Percentiles rank a stretch among this genome's conserved stretches.
phyloP scores from a whole-genome alignment of 2,797 vertebrate species.

The Rhynchotus rufescens region DNA sequence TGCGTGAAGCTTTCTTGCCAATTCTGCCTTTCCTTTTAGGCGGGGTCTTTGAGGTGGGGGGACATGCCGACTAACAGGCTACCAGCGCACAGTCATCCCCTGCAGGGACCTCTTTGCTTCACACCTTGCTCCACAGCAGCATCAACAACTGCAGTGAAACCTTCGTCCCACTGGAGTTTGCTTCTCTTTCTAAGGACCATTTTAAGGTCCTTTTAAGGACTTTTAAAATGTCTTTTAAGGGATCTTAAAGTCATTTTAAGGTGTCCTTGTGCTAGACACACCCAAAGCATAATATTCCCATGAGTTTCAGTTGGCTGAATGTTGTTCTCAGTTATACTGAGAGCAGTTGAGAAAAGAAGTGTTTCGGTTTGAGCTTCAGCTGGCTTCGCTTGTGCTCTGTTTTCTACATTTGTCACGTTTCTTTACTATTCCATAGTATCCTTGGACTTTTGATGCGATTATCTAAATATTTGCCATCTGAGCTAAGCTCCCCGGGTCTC shows the following conservation, averaged over 20 bases:
- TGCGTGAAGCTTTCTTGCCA: neutral
- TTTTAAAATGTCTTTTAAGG: neutral
- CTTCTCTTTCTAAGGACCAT: neutral
- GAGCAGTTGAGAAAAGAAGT: neutral
- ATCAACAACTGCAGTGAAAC: neutral
- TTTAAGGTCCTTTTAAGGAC: neutral
- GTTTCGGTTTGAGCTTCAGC: neutral
- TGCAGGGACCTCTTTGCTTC: neutral
- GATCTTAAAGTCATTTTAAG: neutral
- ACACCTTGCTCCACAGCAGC: neutral
- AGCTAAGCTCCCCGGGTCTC: neutral
- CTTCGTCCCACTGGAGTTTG: fast-evolving
- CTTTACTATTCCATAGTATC: neutral
- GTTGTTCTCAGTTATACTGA: neutral
- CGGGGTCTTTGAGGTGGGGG: neutral
- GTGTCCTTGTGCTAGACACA: neutral
- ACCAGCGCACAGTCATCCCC: neutral
- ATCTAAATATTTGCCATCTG: neutral
- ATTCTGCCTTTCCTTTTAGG: neutral
- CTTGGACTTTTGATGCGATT: neutral
- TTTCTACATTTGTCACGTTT: neutral
- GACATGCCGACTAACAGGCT: neutral
- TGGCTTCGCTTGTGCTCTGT: neutral
- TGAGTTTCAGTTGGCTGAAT: neutral
- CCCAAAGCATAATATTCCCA: neutral